Conservation (phyloP, 2,888 invertebrate species). For the Pyrgus malvae region DNA sequence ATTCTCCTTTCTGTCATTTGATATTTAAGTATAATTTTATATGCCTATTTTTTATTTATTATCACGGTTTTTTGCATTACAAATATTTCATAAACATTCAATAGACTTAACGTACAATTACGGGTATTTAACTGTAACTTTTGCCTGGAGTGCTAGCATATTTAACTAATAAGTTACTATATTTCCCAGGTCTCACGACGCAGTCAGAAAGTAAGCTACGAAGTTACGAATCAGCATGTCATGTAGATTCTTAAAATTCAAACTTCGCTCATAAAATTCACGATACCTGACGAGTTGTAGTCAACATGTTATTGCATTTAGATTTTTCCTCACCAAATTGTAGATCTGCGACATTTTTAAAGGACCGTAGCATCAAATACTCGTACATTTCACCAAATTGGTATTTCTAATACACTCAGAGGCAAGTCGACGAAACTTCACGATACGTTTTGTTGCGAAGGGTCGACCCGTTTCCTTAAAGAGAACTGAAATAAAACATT, state of each 20-base stretch:
- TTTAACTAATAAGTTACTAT: constrained; percentile 65
- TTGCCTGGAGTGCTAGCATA: constrained; percentile 13
- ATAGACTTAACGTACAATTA: not conserved
- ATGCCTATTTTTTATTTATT: no score
- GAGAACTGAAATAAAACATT: constrained; percentile 5
- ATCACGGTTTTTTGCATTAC: not conserved
- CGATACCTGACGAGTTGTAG: not conserved
- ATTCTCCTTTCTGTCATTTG: no score
- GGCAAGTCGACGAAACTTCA: constrained; percentile 45
- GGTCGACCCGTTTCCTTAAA: not conserved
- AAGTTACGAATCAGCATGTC: constrained; percentile 62
- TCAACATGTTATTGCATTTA: constrained; percentile 22
- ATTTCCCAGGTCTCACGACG: constrained; percentile 79
- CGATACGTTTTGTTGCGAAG: constrained; percentile 2
- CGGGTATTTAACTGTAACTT: not conserved
- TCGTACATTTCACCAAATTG: constrained; percentile 14
- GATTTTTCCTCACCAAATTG: constrained; percentile 8
- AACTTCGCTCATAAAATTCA: constrained; percentile 8
- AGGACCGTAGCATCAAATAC: constrained; percentile 14
- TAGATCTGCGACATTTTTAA: constrained; percentile 7
- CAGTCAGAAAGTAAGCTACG: constrained; percentile 77
- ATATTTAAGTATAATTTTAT: no score
- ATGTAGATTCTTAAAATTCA: constrained; percentile 39
- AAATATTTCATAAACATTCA: not conserved
- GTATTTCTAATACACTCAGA: constrained; percentile 53